Evolutionary conservation across 2,113 vertebrate species (phyloP), one percentile per base, ranked within the genome.

Genomic region (Hipposideros armiger): DNA sequence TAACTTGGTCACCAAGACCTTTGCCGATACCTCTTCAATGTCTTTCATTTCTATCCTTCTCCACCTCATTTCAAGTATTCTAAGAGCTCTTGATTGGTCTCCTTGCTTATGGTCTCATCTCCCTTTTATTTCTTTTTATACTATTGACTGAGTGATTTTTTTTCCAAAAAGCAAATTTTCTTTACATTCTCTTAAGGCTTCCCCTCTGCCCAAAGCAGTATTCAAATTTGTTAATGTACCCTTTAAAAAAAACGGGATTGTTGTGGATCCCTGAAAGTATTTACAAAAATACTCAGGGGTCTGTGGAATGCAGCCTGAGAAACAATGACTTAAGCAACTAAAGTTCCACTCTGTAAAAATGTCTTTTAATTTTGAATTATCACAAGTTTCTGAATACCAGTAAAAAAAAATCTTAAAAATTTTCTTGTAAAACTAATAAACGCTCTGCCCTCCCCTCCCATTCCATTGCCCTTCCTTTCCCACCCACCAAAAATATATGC

Each of bases 281-380:
- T 67, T 94, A 40, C 50, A 47, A 70, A 84, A 62, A 56, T 66
- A 36, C 47, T 56, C 56, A 56, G 28, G 16, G 26, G 8, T 45
- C 76, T 54, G 11, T 20, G 30, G 66, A 73, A 64, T 73, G 7
- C 28, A 82, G 45, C 50, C 50, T 69, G 22, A 47, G 73, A 93
- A 86, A 87, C 24, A 87, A 32, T 60, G 32, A 70, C 52, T 81
- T 60, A 72, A 26, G 28, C 40, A 87, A 70, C 52, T 70, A 20
- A 74, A 72, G 67, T 54, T 64, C 56, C 67, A 82, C 62, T 81
- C 42, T 50, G 15, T n/a, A 17, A 72, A 88, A 80, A 47, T 56
- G 5, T 56, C 74, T 73, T 91, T 91, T 86, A 64, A 64, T 70
- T 90, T 78, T 95, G 54, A 60, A 90, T 85, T 77, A 95, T 26